Evolutionary conservation across 2,113 vertebrate genomes (phyloP), one percentile per base, ranked within the genome.

Genomic region (Dicerorhinus sumatrensis): DNA sequence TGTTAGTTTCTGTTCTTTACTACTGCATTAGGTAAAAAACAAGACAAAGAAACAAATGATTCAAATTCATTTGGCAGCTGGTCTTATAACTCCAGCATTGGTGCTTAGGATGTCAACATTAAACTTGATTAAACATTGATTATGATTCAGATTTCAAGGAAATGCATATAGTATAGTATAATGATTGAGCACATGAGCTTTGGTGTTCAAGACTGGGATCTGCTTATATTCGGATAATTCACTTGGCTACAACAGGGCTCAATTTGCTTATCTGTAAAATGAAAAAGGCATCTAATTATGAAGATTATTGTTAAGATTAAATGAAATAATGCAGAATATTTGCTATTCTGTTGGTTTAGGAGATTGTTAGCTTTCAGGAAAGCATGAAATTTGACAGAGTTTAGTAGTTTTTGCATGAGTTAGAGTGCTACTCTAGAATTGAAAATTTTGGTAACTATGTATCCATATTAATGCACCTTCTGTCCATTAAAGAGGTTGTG

Each of bases 1-100:
- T 82, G 13, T 88, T 85, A 46, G 9, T 51, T 87, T 96, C 36
- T 94, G 39, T 27, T 73, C 58, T 89, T 92, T 86, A 90, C 36
- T 70, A n/a, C 23, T 70, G 12, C 16, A 69, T 67, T 72, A 86
- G 39, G n/a, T 27, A 81, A 76, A 85, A 85, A 75, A 65, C 48
- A 77, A 89, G 85, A 65, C 3, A 21, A 51, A 75, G 67, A 86
- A 76, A 75, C 80, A 81, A 77, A 76, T 67, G n/a, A 83, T 42
- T 58, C 25, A 67, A 48, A 81, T 79, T 25, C 39, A 48, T 95
- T 84, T 87, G 27, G 36, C 27, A 92, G 4, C 21, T 90, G 31
- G 13, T 54, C 51, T 75, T 58, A 39, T 10, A 87, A 91, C 23
- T 84, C 67, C 36, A 29, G 1, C 5, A 31, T 13, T 17, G n/a